A percentile compares a stretch with the other conserved stretches of the same genome.
Evolutionary conservation across 1,140 invertebrate genomes (phyloP).

Genomic region (Campoletis sonorensis): DNA sequence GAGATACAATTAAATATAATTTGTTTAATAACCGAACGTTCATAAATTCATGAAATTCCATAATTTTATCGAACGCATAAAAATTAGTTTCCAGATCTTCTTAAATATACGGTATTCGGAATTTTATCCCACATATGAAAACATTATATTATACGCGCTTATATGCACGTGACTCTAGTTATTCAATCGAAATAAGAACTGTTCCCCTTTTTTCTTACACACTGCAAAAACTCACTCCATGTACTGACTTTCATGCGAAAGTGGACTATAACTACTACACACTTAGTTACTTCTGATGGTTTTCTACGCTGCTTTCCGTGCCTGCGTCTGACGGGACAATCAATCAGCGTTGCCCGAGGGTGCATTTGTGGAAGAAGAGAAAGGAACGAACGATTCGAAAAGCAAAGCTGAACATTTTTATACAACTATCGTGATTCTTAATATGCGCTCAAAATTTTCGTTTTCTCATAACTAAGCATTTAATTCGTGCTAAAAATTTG

Average conservation of each 20-base stretch:
- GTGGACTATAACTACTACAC: slow-evolving; percentile 35
- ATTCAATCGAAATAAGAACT: too few relatives aligned
- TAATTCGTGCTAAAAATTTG: neutral
- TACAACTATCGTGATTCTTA: neutral
- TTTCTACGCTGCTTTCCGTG: slow-evolving; percentile 48
- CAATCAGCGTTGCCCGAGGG: slow-evolving; percentile 63
- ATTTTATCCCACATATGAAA: too few relatives aligned
- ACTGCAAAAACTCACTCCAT: neutral
- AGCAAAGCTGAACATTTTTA: slow-evolving; percentile 4
- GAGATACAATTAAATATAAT: too few relatives aligned
- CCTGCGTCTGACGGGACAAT: slow-evolving; percentile 71
- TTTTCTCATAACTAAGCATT: neutral
- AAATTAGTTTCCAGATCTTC: too few relatives aligned
- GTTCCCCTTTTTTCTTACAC: neutral
- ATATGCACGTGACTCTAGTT: too few relatives aligned
- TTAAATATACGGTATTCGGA: too few relatives aligned
- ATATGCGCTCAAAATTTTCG: neutral
- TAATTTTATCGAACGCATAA: too few relatives aligned
- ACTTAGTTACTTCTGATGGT: slow-evolving; percentile 69
- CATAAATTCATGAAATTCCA: too few relatives aligned
- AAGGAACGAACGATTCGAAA: neutral
- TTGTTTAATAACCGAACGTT: too few relatives aligned
- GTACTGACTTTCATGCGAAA: slow-evolving; percentile 18
- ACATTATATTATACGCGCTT: too few relatives aligned
- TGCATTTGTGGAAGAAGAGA: neutral